Evolutionary conservation across 2,113 vertebrate genomes (phyloP), one percentile per base, ranked within the genome.

Genomic region (Gambusia holbrooki): DNA sequence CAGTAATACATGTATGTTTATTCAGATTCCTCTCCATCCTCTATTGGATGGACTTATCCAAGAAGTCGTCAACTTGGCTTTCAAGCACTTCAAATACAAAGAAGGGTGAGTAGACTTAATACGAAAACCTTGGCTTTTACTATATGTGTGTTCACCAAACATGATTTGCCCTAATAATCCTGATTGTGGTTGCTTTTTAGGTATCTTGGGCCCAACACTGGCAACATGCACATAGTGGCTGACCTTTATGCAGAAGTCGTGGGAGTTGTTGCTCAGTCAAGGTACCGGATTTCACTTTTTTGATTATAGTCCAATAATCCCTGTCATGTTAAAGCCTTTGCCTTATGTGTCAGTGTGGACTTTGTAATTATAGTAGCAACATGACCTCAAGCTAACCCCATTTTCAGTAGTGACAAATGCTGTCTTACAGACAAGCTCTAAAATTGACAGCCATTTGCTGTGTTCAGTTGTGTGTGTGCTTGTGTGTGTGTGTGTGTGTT

Each of bases 71-170:
- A 99, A 98, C 89, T 90, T 99, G 94, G 95, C 98, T 71, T 99
- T 99, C 91, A 99, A 97, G 94, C 98, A 99, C 96, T 99, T 99
- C 95, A 99, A 97, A 92, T 99, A 98, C 91, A 99, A 98, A 92
- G 98, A 99, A 94, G 98, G 98, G 97, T 99, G 95, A 88, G 82
- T 66, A 1, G n/a, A 27, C 30, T 11, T 3, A 45, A 13, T 7
- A 40, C 6, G 25, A 66, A 42, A 25, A 10, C 9, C 17, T 33
- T 3, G 10, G 17, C 33, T 58, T 58, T n/a, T 9, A n/a, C 1
- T 11, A 3, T 10, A 10, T 29, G 10, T 71, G 4, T 69, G 3
- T 37, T 61, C 48, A 1, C 10, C 27, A 60, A 15, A 63, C n/a
- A 25, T 71, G 45, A 48, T 48, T 14, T 17, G 25, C 3, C n/a